Conservation (phyloP, 2,113 vertebrate species). For the Chrysemys picta region DNA sequence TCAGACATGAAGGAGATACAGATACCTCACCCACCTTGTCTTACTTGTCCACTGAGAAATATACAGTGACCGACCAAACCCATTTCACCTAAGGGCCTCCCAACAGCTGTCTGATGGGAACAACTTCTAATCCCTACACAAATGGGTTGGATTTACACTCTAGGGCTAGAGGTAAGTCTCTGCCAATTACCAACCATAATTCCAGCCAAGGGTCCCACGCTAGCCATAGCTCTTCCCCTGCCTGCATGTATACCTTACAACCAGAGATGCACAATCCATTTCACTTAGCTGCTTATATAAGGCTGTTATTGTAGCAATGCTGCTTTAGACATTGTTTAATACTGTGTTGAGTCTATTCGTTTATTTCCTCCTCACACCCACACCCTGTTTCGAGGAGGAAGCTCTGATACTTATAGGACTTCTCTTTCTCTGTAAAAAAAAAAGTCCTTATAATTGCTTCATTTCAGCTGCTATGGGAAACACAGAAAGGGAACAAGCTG, state of each 20-base stretch:
- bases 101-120: not conserved
- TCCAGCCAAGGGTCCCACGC: fast-evolving
- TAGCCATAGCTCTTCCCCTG: fast-evolving
- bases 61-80: not conserved
- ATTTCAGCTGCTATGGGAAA: constrained; percentile 41
- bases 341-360: not conserved
- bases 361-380: constrained; percentile 50
- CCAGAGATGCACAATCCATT: fast-evolving
- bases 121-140: not conserved
- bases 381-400: constrained; percentile 34
- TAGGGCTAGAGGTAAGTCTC: not conserved
- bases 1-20: not conserved
- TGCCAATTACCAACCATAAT: not conserved
- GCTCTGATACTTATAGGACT: constrained; percentile 55
- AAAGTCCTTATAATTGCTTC: constrained; percentile 67
- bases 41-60: not conserved
- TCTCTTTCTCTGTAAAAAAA: constrained; percentile 39
- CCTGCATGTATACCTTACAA: not conserved
- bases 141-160: not conserved
- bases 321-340: not conserved
- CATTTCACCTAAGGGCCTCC: not conserved
- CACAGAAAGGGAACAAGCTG: constrained; percentile 35
- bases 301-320: constrained; percentile 34
- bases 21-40: not conserved
- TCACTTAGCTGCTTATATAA: not conserved